Evolutionary conservation across 2,113 vertebrate species (phyloP).

Genomic region (Cheilinus undulatus): DNA sequence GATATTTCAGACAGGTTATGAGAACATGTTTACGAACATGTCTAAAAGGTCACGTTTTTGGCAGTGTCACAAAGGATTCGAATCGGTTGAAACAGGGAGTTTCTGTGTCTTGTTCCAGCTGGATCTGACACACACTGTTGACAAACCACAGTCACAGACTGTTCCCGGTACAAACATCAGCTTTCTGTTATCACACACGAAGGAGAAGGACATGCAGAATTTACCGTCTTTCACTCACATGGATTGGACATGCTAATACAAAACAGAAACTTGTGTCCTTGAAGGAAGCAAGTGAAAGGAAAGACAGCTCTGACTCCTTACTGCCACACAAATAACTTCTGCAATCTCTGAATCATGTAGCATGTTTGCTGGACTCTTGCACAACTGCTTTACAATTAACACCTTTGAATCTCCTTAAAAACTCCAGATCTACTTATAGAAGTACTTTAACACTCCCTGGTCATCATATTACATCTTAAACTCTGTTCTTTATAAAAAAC

Average conservation of each 20-base stretch:
- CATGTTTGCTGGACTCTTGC: neutral
- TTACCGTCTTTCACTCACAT: neutral
- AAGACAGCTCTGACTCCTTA: too few relatives aligned
- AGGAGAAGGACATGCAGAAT: neutral
- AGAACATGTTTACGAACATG: too few relatives aligned
- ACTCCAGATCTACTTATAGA: neutral
- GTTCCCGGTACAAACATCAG: slow-evolving; percentile 10
- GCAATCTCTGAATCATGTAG: neutral
- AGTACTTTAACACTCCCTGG: too few relatives aligned
- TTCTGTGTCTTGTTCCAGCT: neutral
- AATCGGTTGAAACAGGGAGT: slow-evolving; percentile 9
- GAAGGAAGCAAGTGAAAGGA: neutral
- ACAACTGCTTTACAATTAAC: neutral
- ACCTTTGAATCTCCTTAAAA: neutral
- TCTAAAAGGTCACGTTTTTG: neutral
- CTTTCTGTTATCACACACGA: slow-evolving; percentile 18
- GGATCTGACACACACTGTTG: neutral
- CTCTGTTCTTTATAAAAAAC: too few relatives aligned
- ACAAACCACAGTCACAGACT: neutral
- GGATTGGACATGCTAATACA: slow-evolving; percentile 37
- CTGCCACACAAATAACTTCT: neutral
- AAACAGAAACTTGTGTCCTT: neutral
- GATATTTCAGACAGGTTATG: neutral
- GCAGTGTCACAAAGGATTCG: neutral
- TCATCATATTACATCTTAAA: too few relatives aligned